A percentile compares a stretch with the other conserved stretches of the same genome.
phyloP scores from a whole-genome alignment of 2,113 vertebrate genomes.

The Formicarius rufipectus region DNA sequence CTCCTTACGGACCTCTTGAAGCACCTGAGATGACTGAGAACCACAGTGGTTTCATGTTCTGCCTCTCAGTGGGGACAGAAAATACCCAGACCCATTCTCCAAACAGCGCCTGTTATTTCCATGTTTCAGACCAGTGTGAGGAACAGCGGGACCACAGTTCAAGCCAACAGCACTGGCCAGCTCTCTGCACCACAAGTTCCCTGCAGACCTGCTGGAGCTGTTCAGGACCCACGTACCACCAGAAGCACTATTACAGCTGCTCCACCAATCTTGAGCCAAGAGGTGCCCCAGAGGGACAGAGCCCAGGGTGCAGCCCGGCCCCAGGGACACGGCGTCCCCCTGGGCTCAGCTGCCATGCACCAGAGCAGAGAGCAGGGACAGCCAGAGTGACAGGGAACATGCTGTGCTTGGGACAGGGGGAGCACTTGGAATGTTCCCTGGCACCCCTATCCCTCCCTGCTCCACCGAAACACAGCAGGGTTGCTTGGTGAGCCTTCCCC shows the following conservation, averaged over 20 bases:
- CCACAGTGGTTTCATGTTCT: neutral
- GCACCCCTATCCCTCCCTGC: neutral
- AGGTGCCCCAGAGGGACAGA: neutral
- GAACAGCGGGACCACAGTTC: too few species aligned
- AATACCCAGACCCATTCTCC: neutral
- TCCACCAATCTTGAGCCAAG: neutral
- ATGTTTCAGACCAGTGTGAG: neutral
- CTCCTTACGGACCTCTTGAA: neutral
- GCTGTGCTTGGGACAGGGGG: too few species aligned
- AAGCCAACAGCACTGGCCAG: too few species aligned
- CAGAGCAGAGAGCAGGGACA: too few species aligned
- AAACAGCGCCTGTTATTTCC: rapidly evolving
- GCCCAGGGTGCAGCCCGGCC: too few species aligned
- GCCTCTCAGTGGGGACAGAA: neutral
- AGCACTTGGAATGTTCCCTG: rapidly evolving
- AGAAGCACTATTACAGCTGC: neutral
- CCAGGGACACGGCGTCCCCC: rapidly evolving
- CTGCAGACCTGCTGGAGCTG: neutral
- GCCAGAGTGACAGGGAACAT: too few species aligned
- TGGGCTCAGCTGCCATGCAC: too few species aligned
- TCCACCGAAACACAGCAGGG: neutral
- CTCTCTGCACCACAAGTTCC: neutral
- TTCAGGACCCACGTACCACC: rapidly evolving
- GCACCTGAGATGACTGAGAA: neutral
- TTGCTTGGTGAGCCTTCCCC: neutral